Evolutionary conservation across 2,888 invertebrate species (phyloP), one percentile per base, ranked within the genome.

Genomic region (Chironomus tentans): DNA sequence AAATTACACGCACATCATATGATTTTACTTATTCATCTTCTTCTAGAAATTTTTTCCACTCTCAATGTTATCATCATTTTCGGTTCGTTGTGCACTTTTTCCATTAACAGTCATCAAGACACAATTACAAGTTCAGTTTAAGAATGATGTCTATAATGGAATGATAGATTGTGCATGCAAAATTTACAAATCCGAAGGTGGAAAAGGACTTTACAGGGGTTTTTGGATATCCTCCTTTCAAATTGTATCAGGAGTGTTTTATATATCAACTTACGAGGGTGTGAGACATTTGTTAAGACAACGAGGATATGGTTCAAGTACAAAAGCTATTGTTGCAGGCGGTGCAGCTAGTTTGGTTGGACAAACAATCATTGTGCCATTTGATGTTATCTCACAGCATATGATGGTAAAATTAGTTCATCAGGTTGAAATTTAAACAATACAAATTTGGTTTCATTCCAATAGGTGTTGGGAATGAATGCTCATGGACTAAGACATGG

Each of bases 301-400:
- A 77, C 68, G 83, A 70, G 84, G 83, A 77, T 81, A 81, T 68
- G 82, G 82, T 0, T 82, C 81, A 70, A 81, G 81, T 69, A 75
- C 80, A 3, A 88, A 92, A 86, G 93, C 96, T 18, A 87, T 98
- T 76, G 86, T 95, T 77, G 97, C 92, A 46, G 98, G 98, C 3
- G 96, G 92, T 0, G 90, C 91, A 80, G 98, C 98, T 0, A 97
- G 97, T 0, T 84, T 95, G 70, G 94, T 97, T 18, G 94, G 96
- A 0, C 98, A 98, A 85, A 96, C 96, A 0, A 92, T 97, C 76
- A 92, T 97, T 78, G 97, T 98, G 75, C 98, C 98, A 4, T 94
- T 98, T 81, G 98, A 98, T 84, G 93, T 98, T 68, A 88, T 98
- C 76, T 96, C 97, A 78, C 98, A 98, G 81, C 98, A 98, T 82